These are phyloP conservation scores for Charanyca ferruginea DNA, from an alignment of 2,888 invertebrate species.

Conservation along the genomic window DNA sequence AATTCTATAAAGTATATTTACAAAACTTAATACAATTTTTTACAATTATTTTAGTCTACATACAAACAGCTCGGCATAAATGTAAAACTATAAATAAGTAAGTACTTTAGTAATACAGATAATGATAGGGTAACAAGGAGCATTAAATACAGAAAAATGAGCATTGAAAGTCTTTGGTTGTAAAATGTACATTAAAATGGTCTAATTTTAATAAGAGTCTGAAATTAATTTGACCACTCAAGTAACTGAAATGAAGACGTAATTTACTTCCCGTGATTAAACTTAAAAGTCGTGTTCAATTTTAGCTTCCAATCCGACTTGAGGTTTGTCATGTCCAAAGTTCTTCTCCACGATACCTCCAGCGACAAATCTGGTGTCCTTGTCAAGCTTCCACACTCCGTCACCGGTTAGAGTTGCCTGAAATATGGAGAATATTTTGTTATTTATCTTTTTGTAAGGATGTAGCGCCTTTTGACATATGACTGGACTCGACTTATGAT, in stretches of 20 bases:
- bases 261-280: no score
- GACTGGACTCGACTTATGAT: no score
- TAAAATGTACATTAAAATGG: neutral
- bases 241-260: no score
- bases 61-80: neutral
- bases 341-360: slow-evolving; percentile 70
- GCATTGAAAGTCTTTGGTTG: neutral
- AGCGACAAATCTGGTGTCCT: slow-evolving; percentile 70
- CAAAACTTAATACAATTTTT: slow-evolving; percentile 20
- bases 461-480: no score
- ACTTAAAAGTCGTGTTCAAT: slow-evolving; percentile 69
- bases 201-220: neutral
- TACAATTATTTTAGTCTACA: slow-evolving; percentile 14
- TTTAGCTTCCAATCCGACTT: slow-evolving; percentile 68
- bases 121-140: neutral
- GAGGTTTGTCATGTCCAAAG: slow-evolving; percentile 69
- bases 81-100: neutral
- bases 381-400: slow-evolving; percentile 74
- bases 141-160: neutral
- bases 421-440: slow-evolving; percentile 19
- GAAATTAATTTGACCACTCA: no score
- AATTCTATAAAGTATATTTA: slow-evolving; percentile 31
- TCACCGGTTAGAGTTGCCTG: slow-evolving; percentile 72
- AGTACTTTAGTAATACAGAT: neutral
- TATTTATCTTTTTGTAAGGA: neutral